Evolutionary conservation across 2,888 invertebrate species (phyloP), one percentile per base, ranked within the genome.

Genomic region (Mylabris sibirica): DNA sequence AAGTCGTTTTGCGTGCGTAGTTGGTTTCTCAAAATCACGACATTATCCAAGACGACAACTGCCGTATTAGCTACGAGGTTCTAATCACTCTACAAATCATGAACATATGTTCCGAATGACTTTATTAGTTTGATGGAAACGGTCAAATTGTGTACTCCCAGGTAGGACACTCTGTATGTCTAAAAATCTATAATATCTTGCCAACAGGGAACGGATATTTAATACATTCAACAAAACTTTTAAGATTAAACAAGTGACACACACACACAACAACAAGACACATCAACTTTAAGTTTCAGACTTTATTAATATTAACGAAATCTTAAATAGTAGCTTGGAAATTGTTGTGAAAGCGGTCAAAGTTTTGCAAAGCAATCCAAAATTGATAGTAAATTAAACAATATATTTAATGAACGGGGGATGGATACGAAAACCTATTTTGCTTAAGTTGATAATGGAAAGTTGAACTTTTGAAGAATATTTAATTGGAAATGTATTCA

Each of bases 261-360:
- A 6, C 4, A 17, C 44, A 44, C 17, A 6, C 4, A 14, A 17
- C 17, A 44, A 49, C 8, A 20, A 6, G 5, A 5, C 5, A 57
- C 24, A 20, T 20, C 9, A 12, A 24, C 57, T 22, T 17, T 6
- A 11, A 24, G 14, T 22, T 57, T 14, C 11, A 3, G 22, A 57
- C 57, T 57, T 57, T 57, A 24, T 24, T 57, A 57, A 57, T 57
- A 57, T 22, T 20, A 49, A 49, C 49, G 9, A 20, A 20, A 49
- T 11, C n/a, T 44, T 17, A 17, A 24, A 24, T 11, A 57, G 22
- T 57, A 24, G 24, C 30, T 57, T 4, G 2, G 22, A 20, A 57
- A 57, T 4, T 11, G 11, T 49, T 49, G 9, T 49, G 9, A 49
- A 49, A 49, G 20, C 8, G 49, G 20, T 20, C 1, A 11, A 44